Evolutionary conservation across 2,888 invertebrate genomes (phyloP), one percentile per base, ranked within the genome.

Genomic region (Heteromyza rotundicornis): DNA sequence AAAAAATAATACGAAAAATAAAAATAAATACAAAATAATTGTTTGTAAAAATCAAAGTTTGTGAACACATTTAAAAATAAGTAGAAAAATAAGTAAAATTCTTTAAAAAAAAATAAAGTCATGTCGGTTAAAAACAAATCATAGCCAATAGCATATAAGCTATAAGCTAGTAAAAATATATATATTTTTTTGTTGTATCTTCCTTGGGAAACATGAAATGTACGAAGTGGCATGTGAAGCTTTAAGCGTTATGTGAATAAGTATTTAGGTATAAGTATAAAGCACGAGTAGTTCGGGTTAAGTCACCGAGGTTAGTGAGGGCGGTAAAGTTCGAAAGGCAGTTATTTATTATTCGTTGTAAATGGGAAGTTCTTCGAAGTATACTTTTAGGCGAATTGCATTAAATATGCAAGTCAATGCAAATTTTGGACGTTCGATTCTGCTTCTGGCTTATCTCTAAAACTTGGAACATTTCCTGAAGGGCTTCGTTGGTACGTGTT

Each of bases 391-490:
- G 27, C n/a, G n/a, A n/a, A 27, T 27, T 27, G 10, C n/a, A n/a
- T 57, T 67, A 72, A 59, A 67, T 72, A 57, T 76, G 72, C 66
- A 81, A 68, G 64, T 81, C 74, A 35, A 82, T 81, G 64, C 80
- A 78, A 55, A 81, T 80, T 69, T 81, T 79, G 2, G 82, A 82
- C 63, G 77, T 78, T 36, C 82, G 76, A 69, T 82, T 82, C 68
- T 82, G 82, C 68, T 80, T 80, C 68, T 81, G 79, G 70, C 81
- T 82, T 74, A 80, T 77, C 73, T 83, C 82, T 65, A 83, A 69
- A 47, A 82, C 80, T 71, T 83, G 77, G 76, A 82, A 83, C 81
- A 82, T 82, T 76, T 82, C 81, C 70, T 81, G 77, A 10, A 82
- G 74, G 62, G 82, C 82, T 68, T 78, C 80, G 74, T 79, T 82